Conservation (phyloP, 1,140 invertebrate species). For the Drosophila grimshawi region DNA sequence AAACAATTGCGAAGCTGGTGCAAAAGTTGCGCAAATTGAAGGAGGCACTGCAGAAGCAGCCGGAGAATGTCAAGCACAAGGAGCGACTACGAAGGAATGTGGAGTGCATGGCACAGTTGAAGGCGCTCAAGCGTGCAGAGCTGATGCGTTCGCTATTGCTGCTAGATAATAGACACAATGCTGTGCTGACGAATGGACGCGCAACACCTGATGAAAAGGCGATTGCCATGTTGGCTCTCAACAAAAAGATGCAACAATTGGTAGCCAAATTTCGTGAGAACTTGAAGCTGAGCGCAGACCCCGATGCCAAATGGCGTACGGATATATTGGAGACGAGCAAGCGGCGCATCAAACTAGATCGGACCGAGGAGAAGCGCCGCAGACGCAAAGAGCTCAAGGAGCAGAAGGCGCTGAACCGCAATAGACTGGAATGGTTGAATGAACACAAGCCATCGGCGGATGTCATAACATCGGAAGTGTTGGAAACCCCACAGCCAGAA, state of each 20-base stretch:
- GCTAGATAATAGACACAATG: slow-evolving; percentile 45
- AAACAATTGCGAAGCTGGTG: slow-evolving; percentile 75
- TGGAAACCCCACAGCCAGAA: no score
- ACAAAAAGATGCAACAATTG: slow-evolving; percentile 69
- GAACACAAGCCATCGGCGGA: slow-evolving; percentile 42
- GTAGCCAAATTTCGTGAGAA: slow-evolving; percentile 48
- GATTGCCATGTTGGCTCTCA: slow-evolving; percentile 65
- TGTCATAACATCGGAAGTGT: background rate
- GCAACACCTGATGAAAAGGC: slow-evolving; percentile 72
- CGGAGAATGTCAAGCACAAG: slow-evolving; percentile 56
- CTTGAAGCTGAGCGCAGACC: slow-evolving; percentile 45
- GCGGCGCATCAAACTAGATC: slow-evolving; percentile 54
- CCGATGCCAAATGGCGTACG: slow-evolving; percentile 58
- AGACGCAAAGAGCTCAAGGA: slow-evolving; percentile 69
- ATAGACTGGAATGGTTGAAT: slow-evolving; percentile 70
- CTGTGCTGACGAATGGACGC: slow-evolving; percentile 68
- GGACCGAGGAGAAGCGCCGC: slow-evolving; percentile 60
- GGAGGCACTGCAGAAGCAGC: slow-evolving; percentile 50
- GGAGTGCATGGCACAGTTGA: slow-evolving; percentile 61
- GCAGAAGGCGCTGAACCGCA: slow-evolving; percentile 57
- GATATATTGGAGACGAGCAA: slow-evolving; percentile 73
- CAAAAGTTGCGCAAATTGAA: slow-evolving; percentile 77
- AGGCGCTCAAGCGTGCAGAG: slow-evolving; percentile 53
- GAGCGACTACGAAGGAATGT: slow-evolving; percentile 55
- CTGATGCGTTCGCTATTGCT: slow-evolving; percentile 57